Percentiles rank a stretch among this genome's conserved stretches.
phyloP scores from a whole-genome alignment of 2,888 invertebrate species.

The Patella caerulea region DNA sequence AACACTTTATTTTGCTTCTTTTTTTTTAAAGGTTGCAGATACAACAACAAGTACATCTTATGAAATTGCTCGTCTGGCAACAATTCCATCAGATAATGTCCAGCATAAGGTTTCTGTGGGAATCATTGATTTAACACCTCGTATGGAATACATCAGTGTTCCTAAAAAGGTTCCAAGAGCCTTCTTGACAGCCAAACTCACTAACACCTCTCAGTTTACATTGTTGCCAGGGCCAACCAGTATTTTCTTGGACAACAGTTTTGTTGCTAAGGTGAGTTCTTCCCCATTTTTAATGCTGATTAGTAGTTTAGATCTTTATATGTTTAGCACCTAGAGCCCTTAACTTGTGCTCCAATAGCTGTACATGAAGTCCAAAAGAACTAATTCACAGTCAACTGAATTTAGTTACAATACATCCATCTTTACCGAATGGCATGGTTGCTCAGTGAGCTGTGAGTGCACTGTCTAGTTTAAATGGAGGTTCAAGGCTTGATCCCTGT shows the following conservation, averaged over 20 bases:
- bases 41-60: conserved; percentile 68
- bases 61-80: conserved; percentile 67
- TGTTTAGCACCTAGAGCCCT: no score
- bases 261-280: conserved; percentile 67
- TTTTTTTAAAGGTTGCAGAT: conserved; percentile 68
- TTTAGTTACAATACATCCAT: no score
- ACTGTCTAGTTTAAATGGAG: no score
- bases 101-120: conserved; percentile 68
- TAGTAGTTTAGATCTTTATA: no score
- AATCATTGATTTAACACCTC: conserved; percentile 69
- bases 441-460: no score
- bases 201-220: conserved; percentile 68
- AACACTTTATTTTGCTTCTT: no score
- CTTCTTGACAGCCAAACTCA: conserved; percentile 70
- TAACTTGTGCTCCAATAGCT: no score
- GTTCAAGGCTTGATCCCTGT: no score
- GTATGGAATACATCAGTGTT: conserved; percentile 69
- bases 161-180: conserved; percentile 69
- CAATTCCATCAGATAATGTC: conserved; percentile 68
- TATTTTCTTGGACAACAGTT: conserved; percentile 73
- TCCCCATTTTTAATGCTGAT: no score
- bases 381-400: no score
- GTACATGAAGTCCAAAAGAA: no score
- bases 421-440: no score
- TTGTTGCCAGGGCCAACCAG: conserved; percentile 70